Base-by-base conservation (phyloP, 2,888 invertebrate species). In the Leistus spinibarbis region DNA sequence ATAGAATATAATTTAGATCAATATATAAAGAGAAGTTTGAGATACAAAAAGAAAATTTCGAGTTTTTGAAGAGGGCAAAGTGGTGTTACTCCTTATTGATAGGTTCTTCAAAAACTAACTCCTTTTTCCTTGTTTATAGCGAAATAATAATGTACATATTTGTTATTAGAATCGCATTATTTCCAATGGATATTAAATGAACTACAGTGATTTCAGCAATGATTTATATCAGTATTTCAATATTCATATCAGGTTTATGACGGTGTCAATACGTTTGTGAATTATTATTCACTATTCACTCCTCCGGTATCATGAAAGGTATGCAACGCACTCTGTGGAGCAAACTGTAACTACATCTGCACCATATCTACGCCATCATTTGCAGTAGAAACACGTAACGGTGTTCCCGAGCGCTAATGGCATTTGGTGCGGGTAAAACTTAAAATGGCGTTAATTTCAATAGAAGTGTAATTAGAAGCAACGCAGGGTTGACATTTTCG, bases 401-500 rank as follows among this genome's bases (percentile, higher is more conserved):
- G 60, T 16, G 40, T 40, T 10, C 53, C 10, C 65, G 23, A 65
- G 5, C 40, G 40, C 23, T 65, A 66, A 53, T 66, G 40, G 53
- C 13, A 40, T 19, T 53, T 53, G 16, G 13, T 7, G 62, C 19
- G 24, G 23, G 62, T 40, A 40, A 53, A 66, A 66, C 66, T 66
- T 27, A 66, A 66, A 66, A 66, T 40, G 53, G 66, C 53, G 66
- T 66, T 66, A 66, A 66, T 66, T 66, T 66, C 66, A 66, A 66
- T 40, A 66, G 66, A 53, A 66, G 53, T 66, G 27, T 66, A 66
- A 66, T 66, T 66, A 66, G 40, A 53, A 66, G 17, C 66, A 20
- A 53, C 66, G 66, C 66, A 40, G 40, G 66, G 40, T 40, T 66
- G 66, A 66, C 66, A 66, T 66, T 66, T 66, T 53, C 53, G 66